These are phyloP conservation scores for Drosophila navojoa DNA, from an alignment of 1,140 invertebrate species.

Conservation along the genomic window DNA sequence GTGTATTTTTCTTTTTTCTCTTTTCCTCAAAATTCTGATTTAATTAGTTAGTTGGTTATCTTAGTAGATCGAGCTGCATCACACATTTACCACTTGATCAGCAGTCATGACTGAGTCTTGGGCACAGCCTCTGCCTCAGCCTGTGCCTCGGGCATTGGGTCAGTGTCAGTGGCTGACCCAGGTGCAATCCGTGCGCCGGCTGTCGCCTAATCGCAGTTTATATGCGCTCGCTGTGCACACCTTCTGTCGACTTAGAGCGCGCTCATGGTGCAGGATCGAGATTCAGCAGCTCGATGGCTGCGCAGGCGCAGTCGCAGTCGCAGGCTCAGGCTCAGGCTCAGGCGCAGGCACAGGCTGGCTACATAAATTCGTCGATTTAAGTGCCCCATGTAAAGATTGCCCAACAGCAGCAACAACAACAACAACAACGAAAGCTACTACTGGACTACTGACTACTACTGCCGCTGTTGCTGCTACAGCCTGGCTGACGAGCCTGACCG, in stretches of 20 bases:
- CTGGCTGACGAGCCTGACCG: slow-evolving; percentile 21
- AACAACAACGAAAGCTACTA: slow-evolving; percentile 31
- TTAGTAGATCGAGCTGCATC: neutral
- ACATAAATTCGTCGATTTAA: slow-evolving; percentile 81
- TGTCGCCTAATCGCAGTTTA: slow-evolving; percentile 83
- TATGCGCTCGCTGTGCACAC: slow-evolving; percentile 72
- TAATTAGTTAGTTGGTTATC: neutral
- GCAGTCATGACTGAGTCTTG: neutral
- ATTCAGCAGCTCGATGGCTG: slow-evolving; percentile 35
- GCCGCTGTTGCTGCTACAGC: slow-evolving; percentile 18
- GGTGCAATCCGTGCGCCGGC: slow-evolving; percentile 29
- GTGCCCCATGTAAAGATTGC: slow-evolving; percentile 74
- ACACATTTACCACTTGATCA: neutral
- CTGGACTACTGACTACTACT: slow-evolving; percentile 18
- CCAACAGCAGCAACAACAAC: slow-evolving; percentile 42
- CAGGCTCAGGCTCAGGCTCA: slow-evolving; percentile 53
- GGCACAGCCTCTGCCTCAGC: slow-evolving; percentile 16
- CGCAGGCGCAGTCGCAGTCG: slow-evolving; percentile 57
- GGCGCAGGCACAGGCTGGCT: slow-evolving; percentile 45
- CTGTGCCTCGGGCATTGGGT: slow-evolving; percentile 49
- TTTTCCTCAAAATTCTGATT: neutral
- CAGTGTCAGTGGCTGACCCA: slow-evolving; percentile 28
- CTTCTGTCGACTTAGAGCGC: slow-evolving; percentile 60
- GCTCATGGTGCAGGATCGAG: slow-evolving; percentile 2
- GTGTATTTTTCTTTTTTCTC: too few relatives aligned